These are phyloP conservation scores for Diplosoma virens DNA, from an alignment of 23 tunicate genomes.

Conservation along the genomic window DNA sequence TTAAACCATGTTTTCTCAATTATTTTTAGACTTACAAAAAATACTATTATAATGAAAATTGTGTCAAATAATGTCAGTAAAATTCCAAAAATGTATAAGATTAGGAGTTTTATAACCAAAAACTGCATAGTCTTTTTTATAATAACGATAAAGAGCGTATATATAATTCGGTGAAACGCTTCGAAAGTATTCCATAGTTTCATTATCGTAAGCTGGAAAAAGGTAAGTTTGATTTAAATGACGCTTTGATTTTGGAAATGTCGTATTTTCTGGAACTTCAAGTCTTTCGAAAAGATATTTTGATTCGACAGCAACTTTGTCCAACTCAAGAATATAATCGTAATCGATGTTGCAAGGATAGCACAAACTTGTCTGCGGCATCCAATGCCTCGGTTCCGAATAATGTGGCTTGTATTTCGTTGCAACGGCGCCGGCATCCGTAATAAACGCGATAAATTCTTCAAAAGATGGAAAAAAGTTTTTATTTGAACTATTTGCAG, in stretches of 20 bases:
- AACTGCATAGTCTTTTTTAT: conserved; percentile 32
- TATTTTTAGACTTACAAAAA: no score
- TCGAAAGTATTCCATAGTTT: conserved; percentile 6
- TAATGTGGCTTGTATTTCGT: conserved; percentile 9
- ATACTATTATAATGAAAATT: no score
- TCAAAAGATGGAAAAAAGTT: conserved; percentile 2
- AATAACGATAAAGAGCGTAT: conserved; percentile 41
- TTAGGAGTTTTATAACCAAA: conserved; percentile 53
- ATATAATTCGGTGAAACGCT: conserved; percentile 28
- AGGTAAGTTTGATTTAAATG: background rate
- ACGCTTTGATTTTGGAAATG: conserved; percentile 3
- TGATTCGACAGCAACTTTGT: conserved; percentile 47
- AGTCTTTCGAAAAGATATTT: background rate
- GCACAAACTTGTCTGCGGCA: conserved; percentile 39
- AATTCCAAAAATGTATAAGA: no score
- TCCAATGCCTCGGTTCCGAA: conserved; percentile 64
- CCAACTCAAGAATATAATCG: conserved; percentile 49
- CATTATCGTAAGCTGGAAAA: background rate
- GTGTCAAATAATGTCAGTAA: no score
- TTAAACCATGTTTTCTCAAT: no score
- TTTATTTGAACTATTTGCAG: background rate
- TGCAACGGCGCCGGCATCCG: background rate
- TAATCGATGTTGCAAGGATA: conserved; percentile 66
- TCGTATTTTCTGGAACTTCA: conserved; percentile 1
- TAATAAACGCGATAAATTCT: conserved; percentile 23